Evolutionary conservation across 2,113 vertebrate species (phyloP).

Genomic region (Toxotes jaculatrix): DNA sequence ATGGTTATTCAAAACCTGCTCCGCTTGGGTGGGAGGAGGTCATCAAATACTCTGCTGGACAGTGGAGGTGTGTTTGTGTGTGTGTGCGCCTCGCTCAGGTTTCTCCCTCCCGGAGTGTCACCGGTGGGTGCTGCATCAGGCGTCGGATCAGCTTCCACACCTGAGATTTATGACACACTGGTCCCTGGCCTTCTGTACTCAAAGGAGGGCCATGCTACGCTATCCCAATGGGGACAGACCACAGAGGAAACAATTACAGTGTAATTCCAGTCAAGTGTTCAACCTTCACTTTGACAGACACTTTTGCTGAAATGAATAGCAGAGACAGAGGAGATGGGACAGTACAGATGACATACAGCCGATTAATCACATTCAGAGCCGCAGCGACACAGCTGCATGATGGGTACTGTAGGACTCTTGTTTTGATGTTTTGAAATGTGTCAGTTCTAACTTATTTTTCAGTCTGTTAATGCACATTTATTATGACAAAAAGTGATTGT

Average conservation of each 20-base stretch:
- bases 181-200: constrained; percentile 17
- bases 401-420: neutral
- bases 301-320: constrained; percentile 52
- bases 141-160: constrained; percentile 66
- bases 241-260: constrained; percentile 53
- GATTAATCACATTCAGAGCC: constrained; percentile 42
- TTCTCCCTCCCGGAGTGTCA: constrained; percentile 55
- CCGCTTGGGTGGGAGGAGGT: constrained; percentile 41
- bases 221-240: constrained; percentile 32
- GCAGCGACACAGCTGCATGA: neutral
- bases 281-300: constrained; percentile 40
- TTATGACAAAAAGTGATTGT: too few species aligned
- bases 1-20: constrained; percentile 66
- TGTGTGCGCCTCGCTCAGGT: constrained; percentile 63
- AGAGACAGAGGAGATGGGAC: constrained; percentile 18
- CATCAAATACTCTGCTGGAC: constrained; percentile 54
- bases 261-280: constrained; percentile 67
- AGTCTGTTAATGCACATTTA: too few species aligned
- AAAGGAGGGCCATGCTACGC: constrained; percentile 39
- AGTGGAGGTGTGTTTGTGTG: constrained; percentile 11
- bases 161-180: constrained; percentile 67
- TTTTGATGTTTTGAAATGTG: too few species aligned
- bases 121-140: constrained; percentile 48
- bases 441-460: too few species aligned
- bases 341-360: constrained; percentile 19